Conservation (phyloP, 2,113 vertebrate genomes). For the Mobula hypostoma region DNA sequence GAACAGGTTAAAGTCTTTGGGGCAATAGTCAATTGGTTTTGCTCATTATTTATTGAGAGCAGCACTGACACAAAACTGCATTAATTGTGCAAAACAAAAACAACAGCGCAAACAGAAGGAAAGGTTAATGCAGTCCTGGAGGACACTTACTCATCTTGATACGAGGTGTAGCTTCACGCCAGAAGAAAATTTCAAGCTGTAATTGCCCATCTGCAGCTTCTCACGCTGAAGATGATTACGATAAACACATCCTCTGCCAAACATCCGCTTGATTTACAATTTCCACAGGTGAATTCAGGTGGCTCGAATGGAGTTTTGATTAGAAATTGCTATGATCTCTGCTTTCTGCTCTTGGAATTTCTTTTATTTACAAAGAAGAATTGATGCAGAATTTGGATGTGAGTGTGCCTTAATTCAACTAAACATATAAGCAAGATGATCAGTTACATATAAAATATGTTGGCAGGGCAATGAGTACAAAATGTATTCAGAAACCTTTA, state of each 20-base stretch:
- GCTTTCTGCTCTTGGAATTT: not conserved
- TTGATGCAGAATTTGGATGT: not conserved
- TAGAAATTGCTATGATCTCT: not conserved
- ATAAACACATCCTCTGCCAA: not conserved
- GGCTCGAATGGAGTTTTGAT: not conserved
- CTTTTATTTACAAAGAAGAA: not conserved
- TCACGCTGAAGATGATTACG: constrained; percentile 6
- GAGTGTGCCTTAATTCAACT: not conserved
- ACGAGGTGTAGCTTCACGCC: not conserved
- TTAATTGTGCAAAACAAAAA: constrained; percentile 23
- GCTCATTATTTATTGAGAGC: constrained; percentile 26
- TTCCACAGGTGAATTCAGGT: constrained; percentile 7
- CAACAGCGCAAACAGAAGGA: not conserved
- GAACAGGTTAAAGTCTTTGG: not conserved
- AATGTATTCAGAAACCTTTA: not conserved
- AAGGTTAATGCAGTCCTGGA: constrained; percentile 32
- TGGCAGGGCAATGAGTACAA: not conserved
- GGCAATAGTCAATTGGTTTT: not conserved
- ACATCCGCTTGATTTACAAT: not conserved
- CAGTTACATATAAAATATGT: not conserved
- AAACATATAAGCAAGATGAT: not conserved
- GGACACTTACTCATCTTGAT: constrained; percentile 15
- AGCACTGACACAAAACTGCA: not conserved
- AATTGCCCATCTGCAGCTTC: not conserved
- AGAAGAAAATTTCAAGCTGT: constrained; percentile 4